These are phyloP conservation scores for Drosophila paranaensis DNA, from an alignment of 2,888 invertebrate genomes.

Conservation along the genomic window DNA sequence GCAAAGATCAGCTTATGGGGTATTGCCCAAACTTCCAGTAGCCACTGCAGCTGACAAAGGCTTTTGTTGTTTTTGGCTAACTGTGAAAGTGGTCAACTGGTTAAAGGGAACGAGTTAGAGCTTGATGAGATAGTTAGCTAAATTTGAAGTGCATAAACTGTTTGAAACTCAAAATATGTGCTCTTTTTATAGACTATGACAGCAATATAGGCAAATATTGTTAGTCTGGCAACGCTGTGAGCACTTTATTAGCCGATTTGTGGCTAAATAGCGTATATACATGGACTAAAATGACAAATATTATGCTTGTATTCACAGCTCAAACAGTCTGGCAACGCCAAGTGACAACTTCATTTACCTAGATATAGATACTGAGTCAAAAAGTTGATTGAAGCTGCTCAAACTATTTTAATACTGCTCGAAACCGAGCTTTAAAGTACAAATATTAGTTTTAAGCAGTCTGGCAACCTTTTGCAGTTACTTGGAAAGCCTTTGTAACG, in stretches of 20 bases:
- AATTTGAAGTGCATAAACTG: not conserved
- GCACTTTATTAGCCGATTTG: not conserved
- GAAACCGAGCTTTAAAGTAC: too few relatives aligned
- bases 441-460: not conserved
- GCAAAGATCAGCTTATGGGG: conserved; percentile 1
- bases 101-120: not conserved
- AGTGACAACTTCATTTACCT: not conserved
- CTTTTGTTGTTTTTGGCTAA: not conserved
- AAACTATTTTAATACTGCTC: not conserved
- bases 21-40: not conserved
- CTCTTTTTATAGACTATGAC: not conserved
- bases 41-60: conserved; percentile 1
- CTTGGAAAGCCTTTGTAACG: too few relatives aligned
- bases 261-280: not conserved
- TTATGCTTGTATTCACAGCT: not conserved
- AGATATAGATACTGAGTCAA: not conserved
- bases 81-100: not conserved
- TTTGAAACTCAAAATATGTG: not conserved
- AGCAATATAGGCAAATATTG: not conserved
- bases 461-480: not conserved
- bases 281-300: not conserved
- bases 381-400: not conserved
- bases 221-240: not conserved
- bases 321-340: not conserved
- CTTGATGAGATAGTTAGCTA: not conserved